Percentiles rank a stretch among this genome's conserved stretches.
Evolutionary conservation across 2,113 vertebrate species (phyloP).

Genomic region (Gnathonemus longibarbis): DNA sequence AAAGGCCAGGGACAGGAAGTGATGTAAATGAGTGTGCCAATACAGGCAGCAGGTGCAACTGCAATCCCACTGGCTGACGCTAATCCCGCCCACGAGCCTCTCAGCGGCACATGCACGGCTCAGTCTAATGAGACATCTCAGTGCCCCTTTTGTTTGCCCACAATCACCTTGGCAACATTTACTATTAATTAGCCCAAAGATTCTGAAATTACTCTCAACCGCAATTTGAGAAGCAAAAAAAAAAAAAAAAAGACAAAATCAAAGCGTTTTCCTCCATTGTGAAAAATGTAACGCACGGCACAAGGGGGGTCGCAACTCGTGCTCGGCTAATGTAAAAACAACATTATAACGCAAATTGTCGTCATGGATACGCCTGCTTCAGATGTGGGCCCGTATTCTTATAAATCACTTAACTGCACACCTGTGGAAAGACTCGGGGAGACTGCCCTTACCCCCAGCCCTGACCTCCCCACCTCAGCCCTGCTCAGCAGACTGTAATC

Average conservation of each 20-base stretch:
- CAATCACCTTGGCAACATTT: constrained; percentile 36
- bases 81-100: constrained; percentile 27
- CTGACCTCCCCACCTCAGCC: background rate
- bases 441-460: background rate
- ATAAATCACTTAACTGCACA: constrained; percentile 6
- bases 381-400: background rate
- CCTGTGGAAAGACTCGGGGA: background rate
- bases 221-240: constrained; percentile 45
- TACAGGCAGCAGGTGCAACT: constrained; percentile 28
- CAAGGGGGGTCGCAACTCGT: background rate
- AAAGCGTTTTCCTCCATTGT: constrained; percentile 25
- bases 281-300: constrained; percentile 12
- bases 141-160: constrained; percentile 23
- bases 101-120: background rate
- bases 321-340: background rate
- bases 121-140: background rate
- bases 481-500: constrained; percentile 2
- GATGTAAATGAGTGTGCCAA: background rate
- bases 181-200: constrained; percentile 31
- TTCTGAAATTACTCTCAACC: constrained; percentile 33
- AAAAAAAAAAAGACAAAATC: constrained; percentile 9
- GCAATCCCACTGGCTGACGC: constrained; percentile 33
- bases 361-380: constrained; percentile 1
- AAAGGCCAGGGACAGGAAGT: background rate
- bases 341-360: background rate